These are phyloP conservation scores for Neopipo cinnamomea DNA, from an alignment of 2,113 vertebrate species.

Conservation along the genomic window DNA sequence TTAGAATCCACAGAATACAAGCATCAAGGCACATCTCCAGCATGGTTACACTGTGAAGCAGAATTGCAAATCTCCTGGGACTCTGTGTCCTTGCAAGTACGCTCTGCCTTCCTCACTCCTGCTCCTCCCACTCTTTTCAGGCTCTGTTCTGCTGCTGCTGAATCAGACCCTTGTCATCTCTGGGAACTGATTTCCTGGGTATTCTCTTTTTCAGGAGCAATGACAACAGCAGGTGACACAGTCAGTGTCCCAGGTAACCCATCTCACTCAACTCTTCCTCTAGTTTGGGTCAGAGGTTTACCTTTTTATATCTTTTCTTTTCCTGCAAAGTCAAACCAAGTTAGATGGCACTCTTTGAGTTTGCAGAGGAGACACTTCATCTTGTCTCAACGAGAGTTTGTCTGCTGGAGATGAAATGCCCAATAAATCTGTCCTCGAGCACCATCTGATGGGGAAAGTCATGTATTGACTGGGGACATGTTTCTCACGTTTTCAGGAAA, in stretches of 20 bases:
- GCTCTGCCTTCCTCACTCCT: background rate
- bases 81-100: background rate
- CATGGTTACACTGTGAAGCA: background rate
- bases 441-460: slow-evolving; percentile 63
- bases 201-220: background rate
- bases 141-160: background rate
- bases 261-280: background rate
- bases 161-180: background rate
- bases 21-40: background rate
- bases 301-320: background rate
- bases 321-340: background rate
- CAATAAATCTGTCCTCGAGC: slow-evolving; percentile 43
- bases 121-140: background rate
- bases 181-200: background rate
- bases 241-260: background rate
- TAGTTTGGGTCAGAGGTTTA: background rate
- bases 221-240: background rate
- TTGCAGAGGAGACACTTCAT: background rate
- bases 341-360: background rate
- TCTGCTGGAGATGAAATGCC: background rate
- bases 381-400: background rate
- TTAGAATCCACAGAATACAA: background rate
- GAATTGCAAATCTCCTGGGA: background rate
- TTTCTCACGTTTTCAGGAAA: background rate
- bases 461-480: background rate